Evolutionary conservation across 2,113 vertebrate species (phyloP).

Genomic region (Corythaixoides concolor): DNA sequence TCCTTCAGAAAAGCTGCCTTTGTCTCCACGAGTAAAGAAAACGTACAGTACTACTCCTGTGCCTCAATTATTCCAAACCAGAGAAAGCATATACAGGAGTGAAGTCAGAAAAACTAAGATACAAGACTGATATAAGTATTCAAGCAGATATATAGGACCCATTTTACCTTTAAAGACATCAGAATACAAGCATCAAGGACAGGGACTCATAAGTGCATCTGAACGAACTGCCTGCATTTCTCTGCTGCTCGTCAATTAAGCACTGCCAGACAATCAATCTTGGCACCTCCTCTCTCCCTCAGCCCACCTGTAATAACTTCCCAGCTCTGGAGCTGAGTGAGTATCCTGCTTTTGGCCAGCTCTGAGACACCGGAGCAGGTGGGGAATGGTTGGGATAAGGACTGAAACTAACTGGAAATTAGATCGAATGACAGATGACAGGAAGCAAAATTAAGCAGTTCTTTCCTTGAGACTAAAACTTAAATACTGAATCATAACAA

Average conservation of each 20-base stretch:
- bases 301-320: not conserved
- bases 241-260: not conserved
- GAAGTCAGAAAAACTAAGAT: not conserved
- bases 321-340: not conserved
- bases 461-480: not conserved
- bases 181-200: not conserved
- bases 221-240: not conserved
- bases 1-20: not conserved
- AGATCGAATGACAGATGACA: not conserved
- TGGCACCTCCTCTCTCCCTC: not conserved
- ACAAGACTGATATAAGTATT: not conserved
- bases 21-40: not conserved
- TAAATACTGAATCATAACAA: not conserved
- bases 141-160: not conserved
- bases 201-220: not conserved
- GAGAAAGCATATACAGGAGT: not conserved
- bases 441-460: not conserved
- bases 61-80: not conserved
- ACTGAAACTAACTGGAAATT: not conserved
- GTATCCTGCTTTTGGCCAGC: not conserved
- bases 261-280: not conserved
- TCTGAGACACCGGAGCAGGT: not conserved
- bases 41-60: accelerated
- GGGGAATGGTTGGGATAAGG: not conserved
- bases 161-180: not conserved